Evolutionary conservation across 2,113 vertebrate genomes (phyloP).

Genomic region (Plecturocebus donacophilus): DNA sequence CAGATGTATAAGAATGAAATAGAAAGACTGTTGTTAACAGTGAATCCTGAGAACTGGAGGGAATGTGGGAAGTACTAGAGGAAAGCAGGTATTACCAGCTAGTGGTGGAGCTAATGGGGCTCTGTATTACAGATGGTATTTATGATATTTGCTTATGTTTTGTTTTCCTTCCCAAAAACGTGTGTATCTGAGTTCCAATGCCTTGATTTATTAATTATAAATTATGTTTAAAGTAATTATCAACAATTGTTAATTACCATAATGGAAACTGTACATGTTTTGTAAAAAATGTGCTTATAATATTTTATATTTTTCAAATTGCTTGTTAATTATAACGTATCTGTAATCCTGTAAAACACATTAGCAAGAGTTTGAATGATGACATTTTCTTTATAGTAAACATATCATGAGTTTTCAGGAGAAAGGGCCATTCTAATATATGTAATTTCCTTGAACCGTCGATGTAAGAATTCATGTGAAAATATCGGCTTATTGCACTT

Average conservation of each 20-base stretch:
- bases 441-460: not conserved
- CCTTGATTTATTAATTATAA: not conserved
- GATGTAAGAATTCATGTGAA: not conserved
- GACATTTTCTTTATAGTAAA: not conserved
- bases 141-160: not conserved
- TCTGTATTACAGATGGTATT: not conserved
- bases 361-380: not conserved
- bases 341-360: not conserved
- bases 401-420: not conserved
- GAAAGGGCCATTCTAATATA: not conserved
- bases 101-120: fast-evolving
- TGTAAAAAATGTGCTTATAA: not conserved
- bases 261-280: not conserved
- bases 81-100: fast-evolving
- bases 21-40: not conserved
- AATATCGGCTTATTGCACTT: not conserved
- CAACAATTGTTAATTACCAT: not conserved
- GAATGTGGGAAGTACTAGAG: fast-evolving
- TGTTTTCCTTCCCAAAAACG: not conserved
- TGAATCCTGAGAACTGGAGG: not conserved
- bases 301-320: not conserved
- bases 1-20: not conserved
- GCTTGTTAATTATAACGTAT: not conserved
- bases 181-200: not conserved
- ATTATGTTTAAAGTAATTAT: not conserved